A percentile compares a stretch with the other conserved stretches of the same genome.
phyloP scores from a whole-genome alignment of 1,140 invertebrate genomes.

The Lycorma delicatula region DNA sequence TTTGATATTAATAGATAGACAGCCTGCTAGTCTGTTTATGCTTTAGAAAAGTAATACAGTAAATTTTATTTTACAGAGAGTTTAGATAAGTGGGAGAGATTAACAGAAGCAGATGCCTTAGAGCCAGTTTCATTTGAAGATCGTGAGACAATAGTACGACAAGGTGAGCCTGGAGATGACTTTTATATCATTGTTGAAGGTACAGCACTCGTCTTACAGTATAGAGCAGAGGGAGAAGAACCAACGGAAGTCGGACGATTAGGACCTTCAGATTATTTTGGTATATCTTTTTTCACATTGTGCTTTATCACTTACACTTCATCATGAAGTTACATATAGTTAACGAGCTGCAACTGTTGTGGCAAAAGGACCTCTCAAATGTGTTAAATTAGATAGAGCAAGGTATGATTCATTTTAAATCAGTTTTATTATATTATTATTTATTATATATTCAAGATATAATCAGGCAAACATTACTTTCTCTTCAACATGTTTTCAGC shows the following conservation, averaged over 20 bases:
- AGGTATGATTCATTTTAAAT: too few relatives aligned
- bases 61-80: conserved; percentile 87
- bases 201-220: conserved; percentile 87
- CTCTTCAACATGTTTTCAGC: too few relatives aligned
- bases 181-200: conserved; percentile 99
- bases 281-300: too few relatives aligned
- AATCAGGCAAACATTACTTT: too few relatives aligned
- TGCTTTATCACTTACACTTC: too few relatives aligned
- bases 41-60: too few relatives aligned
- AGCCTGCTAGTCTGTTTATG: too few relatives aligned
- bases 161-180: conserved; percentile 97
- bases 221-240: conserved; percentile 74
- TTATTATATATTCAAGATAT: too few relatives aligned
- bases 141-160: conserved; percentile 91
- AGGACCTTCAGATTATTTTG: conserved; percentile 96
- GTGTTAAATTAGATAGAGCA: conserved; percentile 94
- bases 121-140: conserved; percentile 92
- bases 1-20: too few relatives aligned
- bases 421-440: too few relatives aligned
- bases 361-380: conserved; percentile 90
- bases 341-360: conserved; percentile 96
- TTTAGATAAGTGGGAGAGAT: conserved; percentile 97
- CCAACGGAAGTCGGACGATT: conserved; percentile 90
- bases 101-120: conserved; percentile 95
- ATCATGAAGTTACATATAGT: too few relatives aligned